These are phyloP conservation scores for Empidonax alnorum DNA, from an alignment of 2,113 vertebrate species.

Conservation along the genomic window DNA sequence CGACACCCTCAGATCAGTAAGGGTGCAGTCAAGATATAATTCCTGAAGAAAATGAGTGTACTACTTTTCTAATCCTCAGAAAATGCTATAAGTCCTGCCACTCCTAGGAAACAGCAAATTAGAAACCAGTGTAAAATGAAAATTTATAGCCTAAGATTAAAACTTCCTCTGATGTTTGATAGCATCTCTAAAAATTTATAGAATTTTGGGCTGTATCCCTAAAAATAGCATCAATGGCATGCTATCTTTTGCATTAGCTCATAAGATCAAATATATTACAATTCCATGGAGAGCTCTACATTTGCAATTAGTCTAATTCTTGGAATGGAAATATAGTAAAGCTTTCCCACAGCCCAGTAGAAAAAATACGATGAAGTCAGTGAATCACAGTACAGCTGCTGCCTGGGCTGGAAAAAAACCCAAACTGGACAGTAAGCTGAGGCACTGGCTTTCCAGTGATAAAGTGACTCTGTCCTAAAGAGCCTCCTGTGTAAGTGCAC, in stretches of 20 bases:
- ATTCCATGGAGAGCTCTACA: slow-evolving; percentile 20
- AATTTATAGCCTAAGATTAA: neutral
- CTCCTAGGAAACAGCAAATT: neutral
- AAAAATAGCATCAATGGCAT: slow-evolving; percentile 21
- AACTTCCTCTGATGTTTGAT: neutral
- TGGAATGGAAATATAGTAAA: slow-evolving; percentile 7
- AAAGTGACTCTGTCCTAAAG: neutral
- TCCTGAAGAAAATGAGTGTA: neutral
- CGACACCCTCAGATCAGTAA: neutral
- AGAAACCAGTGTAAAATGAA: neutral
- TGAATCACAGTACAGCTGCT: neutral
- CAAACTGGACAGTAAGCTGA: neutral
- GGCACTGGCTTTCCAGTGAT: neutral
- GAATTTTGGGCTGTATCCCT: neutral
- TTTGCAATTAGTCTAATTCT: slow-evolving; percentile 44
- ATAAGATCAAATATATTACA: slow-evolving; percentile 22
- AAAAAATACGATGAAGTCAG: neutral
- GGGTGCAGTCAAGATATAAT: neutral
- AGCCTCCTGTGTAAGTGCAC: neutral
- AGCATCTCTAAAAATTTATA: slow-evolving; percentile 2
- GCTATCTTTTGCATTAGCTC: neutral
- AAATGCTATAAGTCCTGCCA: neutral
- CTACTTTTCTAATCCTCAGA: neutral
- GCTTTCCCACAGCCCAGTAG: neutral
- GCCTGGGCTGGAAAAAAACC: neutral